Conservation (phyloP, 1,140 invertebrate species). For the Megathymus violae region DNA sequence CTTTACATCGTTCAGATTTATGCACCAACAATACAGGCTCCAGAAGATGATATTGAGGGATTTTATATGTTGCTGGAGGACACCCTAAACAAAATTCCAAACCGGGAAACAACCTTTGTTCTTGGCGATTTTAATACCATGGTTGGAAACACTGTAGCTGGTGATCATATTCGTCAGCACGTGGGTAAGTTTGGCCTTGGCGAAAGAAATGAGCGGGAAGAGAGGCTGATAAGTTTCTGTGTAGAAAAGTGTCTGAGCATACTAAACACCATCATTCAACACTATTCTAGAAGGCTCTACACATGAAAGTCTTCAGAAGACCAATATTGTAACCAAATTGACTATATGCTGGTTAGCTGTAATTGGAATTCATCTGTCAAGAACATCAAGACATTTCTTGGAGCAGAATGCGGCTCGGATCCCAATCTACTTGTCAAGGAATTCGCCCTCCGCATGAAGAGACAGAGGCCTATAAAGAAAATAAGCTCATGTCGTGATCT, state of each 20-base stretch:
- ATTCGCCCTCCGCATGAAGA: too few species aligned
- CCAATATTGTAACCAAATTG: neutral
- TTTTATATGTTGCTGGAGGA: constrained; percentile 32
- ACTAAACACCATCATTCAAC: constrained; percentile 37
- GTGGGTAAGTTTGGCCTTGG: constrained; percentile 30
- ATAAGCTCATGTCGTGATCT: too few species aligned
- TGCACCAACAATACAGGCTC: constrained; percentile 29
- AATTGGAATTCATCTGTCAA: neutral
- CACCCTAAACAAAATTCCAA: constrained; percentile 25
- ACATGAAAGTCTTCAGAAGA: constrained; percentile 8
- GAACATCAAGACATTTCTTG: constrained; percentile 13
- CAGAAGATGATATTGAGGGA: constrained; percentile 29
- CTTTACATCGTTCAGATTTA: constrained; percentile 37
- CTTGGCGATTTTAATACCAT: constrained; percentile 43
- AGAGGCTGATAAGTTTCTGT: constrained; percentile 35
- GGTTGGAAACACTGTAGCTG: constrained; percentile 34
- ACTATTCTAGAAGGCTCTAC: constrained; percentile 37
- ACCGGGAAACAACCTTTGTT: constrained; percentile 36
- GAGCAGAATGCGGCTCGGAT: too few species aligned
- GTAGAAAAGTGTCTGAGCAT: constrained; percentile 29
- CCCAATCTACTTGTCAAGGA: too few species aligned
- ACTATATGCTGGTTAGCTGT: neutral
- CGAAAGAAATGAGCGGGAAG: constrained; percentile 21
- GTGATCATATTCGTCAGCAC: constrained; percentile 34
- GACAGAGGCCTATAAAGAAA: too few species aligned